Base-by-base conservation (phyloP, 1,140 invertebrate genomes). In the Drosophila guanche region DNA sequence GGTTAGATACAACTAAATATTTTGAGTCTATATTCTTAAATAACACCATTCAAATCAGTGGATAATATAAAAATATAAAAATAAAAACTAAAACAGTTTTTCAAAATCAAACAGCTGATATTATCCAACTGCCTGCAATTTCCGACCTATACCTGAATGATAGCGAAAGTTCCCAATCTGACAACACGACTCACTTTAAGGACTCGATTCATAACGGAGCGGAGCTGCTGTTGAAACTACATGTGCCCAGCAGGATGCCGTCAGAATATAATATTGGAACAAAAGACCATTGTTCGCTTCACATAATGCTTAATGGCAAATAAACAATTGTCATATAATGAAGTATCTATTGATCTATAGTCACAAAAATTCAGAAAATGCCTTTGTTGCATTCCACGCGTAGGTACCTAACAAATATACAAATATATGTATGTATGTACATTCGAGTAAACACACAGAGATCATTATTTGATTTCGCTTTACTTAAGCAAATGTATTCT, bases 321-420 rank as follows among this genome's bases (percentile, higher is more conserved):
- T 60, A n/a, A n/a, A 37, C 52, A 46, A 74, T 65, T 81, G 69
- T 77, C 52, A 74, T 77, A 70, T 76, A 68, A 76, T 80, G 56
- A 75, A 75, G 58, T 75, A 72, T 56, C 48, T 63, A 78, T 84
- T 76, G 75, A 67, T 43, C 37, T 59, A 3, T 51, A 29, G 16
- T 47, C n/a, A 61, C 25, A 63, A 25, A 55, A 14, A 43, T 45
- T 22, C 20, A 22, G 27, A 29, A 16, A 46, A 46, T 29, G 22
- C 37, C 12, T 14, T 46, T 63, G 60, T 52, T 63, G 14, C 20
- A 33, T 12, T 66, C 27, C 20, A 53, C 41, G 20, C 12, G 10
- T 33, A 57, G 10, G 10, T 12, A 37, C 33, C 33, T 33, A 33
- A 33, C 29, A 37, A 12, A 37, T 12, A 37, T 12, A 37, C 12